These are phyloP conservation scores for Lasioglossum zephyrum DNA, from an alignment of 2,888 invertebrate species.

Conservation along the genomic window DNA sequence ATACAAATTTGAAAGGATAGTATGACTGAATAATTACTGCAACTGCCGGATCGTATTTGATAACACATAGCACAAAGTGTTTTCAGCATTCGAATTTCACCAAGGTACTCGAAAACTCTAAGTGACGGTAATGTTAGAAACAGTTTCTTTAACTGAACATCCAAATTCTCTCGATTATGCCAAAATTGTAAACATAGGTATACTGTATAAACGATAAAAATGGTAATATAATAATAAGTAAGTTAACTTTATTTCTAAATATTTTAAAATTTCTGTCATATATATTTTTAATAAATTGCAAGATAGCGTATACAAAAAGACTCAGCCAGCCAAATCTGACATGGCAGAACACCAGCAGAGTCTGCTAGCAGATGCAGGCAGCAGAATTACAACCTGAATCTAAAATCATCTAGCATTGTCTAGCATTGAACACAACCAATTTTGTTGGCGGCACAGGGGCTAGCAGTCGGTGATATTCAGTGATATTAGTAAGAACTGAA, in stretches of 20 bases:
- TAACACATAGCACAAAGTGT: slow-evolving; percentile 70
- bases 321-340: no score
- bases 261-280: neutral
- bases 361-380: no score
- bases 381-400: no score
- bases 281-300: neutral
- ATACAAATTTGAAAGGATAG: neutral
- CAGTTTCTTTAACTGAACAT: slow-evolving; percentile 60
- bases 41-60: slow-evolving; percentile 64
- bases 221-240: neutral
- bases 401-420: no score
- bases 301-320: neutral
- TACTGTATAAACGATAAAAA: slow-evolving; percentile 46
- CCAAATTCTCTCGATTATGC: slow-evolving; percentile 72
- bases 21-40: slow-evolving; percentile 63
- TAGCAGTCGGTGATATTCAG: no score
- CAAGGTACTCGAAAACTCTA: slow-evolving; percentile 67
- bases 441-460: no score
- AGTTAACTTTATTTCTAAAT: neutral
- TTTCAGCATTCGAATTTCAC: slow-evolving; percentile 67
- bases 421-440: no score
- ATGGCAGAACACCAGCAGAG: no score
- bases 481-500: no score
- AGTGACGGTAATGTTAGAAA: slow-evolving; percentile 64
- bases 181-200: slow-evolving; percentile 69